Conservation (phyloP, 2,888 invertebrate species). For the Tuta absoluta region DNA sequence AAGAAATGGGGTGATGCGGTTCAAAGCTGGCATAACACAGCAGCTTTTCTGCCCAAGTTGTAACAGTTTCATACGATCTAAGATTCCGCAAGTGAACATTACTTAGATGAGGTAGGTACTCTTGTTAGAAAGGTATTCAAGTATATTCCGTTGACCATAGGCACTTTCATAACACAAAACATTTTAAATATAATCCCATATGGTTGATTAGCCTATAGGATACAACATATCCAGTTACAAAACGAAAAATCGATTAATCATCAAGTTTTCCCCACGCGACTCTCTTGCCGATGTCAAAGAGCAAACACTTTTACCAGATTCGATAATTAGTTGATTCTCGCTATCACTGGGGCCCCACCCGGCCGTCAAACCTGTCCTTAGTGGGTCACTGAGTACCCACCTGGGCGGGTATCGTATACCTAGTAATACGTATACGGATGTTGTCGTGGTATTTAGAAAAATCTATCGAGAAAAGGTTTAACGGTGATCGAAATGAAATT, state of each 20-base stretch:
- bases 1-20: too few species aligned
- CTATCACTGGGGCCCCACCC: conserved; percentile 42
- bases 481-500: not conserved
- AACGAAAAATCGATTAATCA: not conserved
- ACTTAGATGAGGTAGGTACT: too few species aligned
- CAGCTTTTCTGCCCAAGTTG: too few species aligned
- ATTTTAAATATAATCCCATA: not conserved
- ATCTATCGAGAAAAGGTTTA: not conserved
- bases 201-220: not conserved
- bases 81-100: too few species aligned
- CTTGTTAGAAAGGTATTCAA: too few species aligned
- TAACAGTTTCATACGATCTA: too few species aligned
- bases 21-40: too few species aligned
- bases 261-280: not conserved
- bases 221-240: not conserved
- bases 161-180: too few species aligned
- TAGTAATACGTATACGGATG: conserved; percentile 55
- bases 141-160: too few species aligned
- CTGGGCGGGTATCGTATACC: conserved; percentile 26
- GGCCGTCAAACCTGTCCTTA: conserved; percentile 58
- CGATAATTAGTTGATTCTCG: conserved; percentile 30
- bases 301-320: conserved; percentile 27
- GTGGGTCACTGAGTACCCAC: conserved; percentile 54
- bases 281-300: conserved; percentile 6
- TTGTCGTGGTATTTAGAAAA: conserved; percentile 35